Evolutionary conservation across 2,113 vertebrate species (phyloP).

Genomic region (Macrotus californicus): DNA sequence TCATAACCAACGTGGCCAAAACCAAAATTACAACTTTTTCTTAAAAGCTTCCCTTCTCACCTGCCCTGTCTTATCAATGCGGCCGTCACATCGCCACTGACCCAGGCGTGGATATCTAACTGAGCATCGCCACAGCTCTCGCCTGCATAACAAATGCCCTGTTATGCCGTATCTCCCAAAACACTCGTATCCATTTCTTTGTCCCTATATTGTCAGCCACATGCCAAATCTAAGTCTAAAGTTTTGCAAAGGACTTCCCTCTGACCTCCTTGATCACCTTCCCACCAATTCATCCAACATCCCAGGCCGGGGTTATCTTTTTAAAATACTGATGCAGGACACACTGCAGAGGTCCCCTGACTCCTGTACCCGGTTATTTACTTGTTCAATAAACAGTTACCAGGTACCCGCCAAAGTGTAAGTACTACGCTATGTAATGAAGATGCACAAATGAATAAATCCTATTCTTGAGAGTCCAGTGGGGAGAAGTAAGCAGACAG

Average conservation of each 20-base stretch:
- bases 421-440: not conserved
- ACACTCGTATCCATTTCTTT: not conserved
- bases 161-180: not conserved
- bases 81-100: not conserved
- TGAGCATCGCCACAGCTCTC: not conserved
- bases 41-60: not conserved
- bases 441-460: not conserved
- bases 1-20: not conserved
- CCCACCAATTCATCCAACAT: not conserved
- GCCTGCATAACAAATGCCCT: not conserved
- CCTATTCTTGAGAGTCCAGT: not conserved
- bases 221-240: not conserved
- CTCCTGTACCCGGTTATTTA: not conserved
- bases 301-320: not conserved
- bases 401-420: not conserved
- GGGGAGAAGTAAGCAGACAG: not conserved
- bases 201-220: not conserved
- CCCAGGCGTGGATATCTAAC: not conserved
- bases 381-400: not conserved
- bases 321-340: not conserved
- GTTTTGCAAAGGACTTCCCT: not conserved
- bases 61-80: not conserved
- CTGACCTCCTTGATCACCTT: not conserved
- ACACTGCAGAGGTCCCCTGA: not conserved
- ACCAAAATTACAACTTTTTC: not conserved